Evolutionary conservation across 1,140 invertebrate genomes (phyloP).

Genomic region (Zaprionus inermis): DNA sequence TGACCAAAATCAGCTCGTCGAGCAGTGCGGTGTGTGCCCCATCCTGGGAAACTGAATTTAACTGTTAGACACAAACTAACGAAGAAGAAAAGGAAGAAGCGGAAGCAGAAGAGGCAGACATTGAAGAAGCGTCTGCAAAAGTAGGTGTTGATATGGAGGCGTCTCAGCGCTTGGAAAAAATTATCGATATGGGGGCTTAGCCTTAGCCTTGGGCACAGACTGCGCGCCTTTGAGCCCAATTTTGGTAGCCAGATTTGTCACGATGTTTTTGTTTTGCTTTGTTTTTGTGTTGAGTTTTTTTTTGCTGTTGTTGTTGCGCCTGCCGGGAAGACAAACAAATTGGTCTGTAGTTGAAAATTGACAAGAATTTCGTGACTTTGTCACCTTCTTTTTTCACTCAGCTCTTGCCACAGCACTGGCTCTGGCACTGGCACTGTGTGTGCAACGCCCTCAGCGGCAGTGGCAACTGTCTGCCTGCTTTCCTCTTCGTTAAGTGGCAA

Average conservation of each 20-base stretch:
- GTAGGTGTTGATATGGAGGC: conserved; percentile 53
- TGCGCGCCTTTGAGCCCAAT: conserved; percentile 70
- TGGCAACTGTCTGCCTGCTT: conserved; percentile 43
- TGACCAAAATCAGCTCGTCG: conserved; percentile 61
- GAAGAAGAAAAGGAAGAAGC: conserved; percentile 49
- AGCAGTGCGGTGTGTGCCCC: conserved; percentile 27
- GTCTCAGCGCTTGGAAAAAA: conserved; percentile 63
- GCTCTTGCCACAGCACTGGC: conserved; percentile 31
- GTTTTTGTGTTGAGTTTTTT: conserved; percentile 16
- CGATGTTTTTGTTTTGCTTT: conserved; percentile 72
- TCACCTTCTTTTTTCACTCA: conserved; percentile 79
- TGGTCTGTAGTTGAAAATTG: conserved; percentile 84
- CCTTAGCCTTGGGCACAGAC: conserved; percentile 32
- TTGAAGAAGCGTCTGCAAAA: conserved; percentile 34
- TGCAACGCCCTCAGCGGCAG: conserved; percentile 69
- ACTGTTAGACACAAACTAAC: conserved; percentile 33
- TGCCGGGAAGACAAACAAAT: conserved; percentile 82
- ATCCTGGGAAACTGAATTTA: conserved; percentile 49
- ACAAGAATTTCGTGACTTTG: conserved; percentile 84
- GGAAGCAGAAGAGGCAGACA: background rate
- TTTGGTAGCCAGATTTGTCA: conserved; percentile 84
- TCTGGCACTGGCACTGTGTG: conserved; percentile 30
- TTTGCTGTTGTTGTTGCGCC: conserved; percentile 46
- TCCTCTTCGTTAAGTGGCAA: conserved; percentile 79
- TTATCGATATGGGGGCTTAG: conserved; percentile 73